Evolutionary conservation across 2,797 vertebrate genomes (phyloP).

Genomic region (Epinephelus malabaricus): DNA sequence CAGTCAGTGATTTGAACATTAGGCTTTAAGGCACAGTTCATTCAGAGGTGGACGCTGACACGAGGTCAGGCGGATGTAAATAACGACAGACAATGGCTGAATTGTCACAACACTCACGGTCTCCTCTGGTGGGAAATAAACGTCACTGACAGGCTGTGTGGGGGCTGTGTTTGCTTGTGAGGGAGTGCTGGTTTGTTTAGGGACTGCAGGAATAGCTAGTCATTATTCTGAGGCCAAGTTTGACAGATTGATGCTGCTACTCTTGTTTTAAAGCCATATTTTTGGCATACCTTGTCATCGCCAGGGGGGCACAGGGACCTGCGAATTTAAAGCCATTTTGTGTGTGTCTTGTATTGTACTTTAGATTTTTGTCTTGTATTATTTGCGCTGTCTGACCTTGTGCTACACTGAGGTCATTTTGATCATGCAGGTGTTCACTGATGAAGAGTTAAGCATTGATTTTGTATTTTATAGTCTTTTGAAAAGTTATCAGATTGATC

Average conservation of each 20-base stretch:
- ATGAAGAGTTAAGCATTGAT: neutral
- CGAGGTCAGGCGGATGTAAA: slow-evolving; percentile 59
- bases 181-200: slow-evolving; percentile 54
- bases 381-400: neutral
- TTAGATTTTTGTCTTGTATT: neutral
- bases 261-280: slow-evolving; percentile 42
- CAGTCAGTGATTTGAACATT: slow-evolving; percentile 3
- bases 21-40: slow-evolving; percentile 30
- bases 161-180: slow-evolving; percentile 63
- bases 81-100: slow-evolving; percentile 62
- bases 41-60: slow-evolving; percentile 32
- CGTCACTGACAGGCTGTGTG: slow-evolving; percentile 34
- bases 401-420: neutral
- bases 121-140: slow-evolving; percentile 50
- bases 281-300: slow-evolving; percentile 11
- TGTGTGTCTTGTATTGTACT: neutral
- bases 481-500: neutral
- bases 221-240: slow-evolving; percentile 42
- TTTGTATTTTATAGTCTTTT: neutral
- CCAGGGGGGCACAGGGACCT: slow-evolving; percentile 25
- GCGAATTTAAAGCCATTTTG: neutral
- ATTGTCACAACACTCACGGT: slow-evolving; percentile 60
- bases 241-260: slow-evolving; percentile 45
- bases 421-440: neutral
- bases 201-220: slow-evolving; percentile 20